Percentiles rank a stretch among this genome's conserved stretches.
Conservation (phyloP, 2,797 vertebrate species). For the Pipistrellus nathusii region DNA sequence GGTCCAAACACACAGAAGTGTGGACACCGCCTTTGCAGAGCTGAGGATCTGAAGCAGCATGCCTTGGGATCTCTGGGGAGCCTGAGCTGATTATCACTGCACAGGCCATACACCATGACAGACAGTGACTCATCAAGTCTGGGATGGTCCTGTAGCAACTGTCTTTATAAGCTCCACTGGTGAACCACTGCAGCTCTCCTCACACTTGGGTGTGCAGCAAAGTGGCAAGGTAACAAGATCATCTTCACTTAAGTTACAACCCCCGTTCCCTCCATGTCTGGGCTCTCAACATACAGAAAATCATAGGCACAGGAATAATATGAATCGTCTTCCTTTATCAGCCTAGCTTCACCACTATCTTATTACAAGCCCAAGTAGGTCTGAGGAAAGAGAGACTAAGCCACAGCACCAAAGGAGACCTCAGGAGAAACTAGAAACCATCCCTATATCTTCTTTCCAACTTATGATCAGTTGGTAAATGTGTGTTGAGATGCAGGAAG, state of each 20-base stretch:
- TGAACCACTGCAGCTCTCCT: background rate
- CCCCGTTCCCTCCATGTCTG: too few species aligned
- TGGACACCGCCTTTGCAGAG: background rate
- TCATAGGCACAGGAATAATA: fast-evolving
- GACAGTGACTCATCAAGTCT: too few species aligned
- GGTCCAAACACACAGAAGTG: background rate
- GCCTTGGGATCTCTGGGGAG: background rate
- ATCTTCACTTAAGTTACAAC: background rate
- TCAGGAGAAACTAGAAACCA: background rate
- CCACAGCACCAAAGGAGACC: background rate
- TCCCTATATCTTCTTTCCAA: background rate
- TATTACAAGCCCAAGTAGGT: background rate
- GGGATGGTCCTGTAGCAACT: too few species aligned
- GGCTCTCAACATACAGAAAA: background rate
- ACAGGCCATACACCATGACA: background rate
- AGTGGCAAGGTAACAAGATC: background rate
- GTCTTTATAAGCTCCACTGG: background rate
- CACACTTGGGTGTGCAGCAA: background rate
- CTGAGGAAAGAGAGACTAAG: background rate
- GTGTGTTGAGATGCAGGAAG: background rate
- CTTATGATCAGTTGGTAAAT: background rate
- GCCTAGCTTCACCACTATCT: background rate
- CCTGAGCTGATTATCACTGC: background rate
- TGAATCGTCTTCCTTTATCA: fast-evolving
- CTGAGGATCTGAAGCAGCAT: too few species aligned